Base-by-base conservation (phyloP, 2,113 vertebrate genomes). In the Sitta europaea region DNA sequence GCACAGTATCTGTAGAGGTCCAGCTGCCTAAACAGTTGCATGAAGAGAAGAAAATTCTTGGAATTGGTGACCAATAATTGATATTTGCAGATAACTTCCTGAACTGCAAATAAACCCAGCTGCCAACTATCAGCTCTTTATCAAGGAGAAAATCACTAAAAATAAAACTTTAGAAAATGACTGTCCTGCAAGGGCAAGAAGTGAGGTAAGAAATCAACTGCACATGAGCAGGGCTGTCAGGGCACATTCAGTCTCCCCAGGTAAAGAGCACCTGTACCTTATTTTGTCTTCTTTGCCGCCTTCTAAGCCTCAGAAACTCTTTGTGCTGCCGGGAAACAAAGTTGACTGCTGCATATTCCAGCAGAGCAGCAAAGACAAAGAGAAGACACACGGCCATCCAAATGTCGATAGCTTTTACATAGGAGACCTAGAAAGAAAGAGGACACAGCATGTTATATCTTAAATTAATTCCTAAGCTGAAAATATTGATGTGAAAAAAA, bases 351-450 rank as follows among this genome's bases (percentile, higher is more conserved):
- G 99, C 99, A 58, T 99, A 99, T 97, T 99, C 99, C 93, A 99
- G 97, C 94, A 99, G 96, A 33, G 99, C 99, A 77, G 99, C 99
- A 96, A 99, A 99, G 94, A 99, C 99, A 92, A 99, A 99, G 96
- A 99, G 98, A 94, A 99, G 98, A 98, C 99, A 99, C 87, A 99
- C 99, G 0, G 99, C 99, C 99, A 99, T 99, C 99, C 99, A 99
- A 97, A 99, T 99, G 95, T 99, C 99, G 17, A 99, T 99, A 58
- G 99, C 99, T 98, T 99, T 99, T 92, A 99, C 99, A 3, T 99
- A 99, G 77, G 99, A 99, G 71, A 99, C 99, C 99, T 99, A 97
- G 48, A 73, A 90, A 58, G 48, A 90, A 88, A 88, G 13, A 97
- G 33, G 91, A 57, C 57, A 89, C 63, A 84, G 58, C 31, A 55